Evolutionary conservation across 2,888 invertebrate genomes (phyloP).

Genomic region (Lasioglossum calceatum): DNA sequence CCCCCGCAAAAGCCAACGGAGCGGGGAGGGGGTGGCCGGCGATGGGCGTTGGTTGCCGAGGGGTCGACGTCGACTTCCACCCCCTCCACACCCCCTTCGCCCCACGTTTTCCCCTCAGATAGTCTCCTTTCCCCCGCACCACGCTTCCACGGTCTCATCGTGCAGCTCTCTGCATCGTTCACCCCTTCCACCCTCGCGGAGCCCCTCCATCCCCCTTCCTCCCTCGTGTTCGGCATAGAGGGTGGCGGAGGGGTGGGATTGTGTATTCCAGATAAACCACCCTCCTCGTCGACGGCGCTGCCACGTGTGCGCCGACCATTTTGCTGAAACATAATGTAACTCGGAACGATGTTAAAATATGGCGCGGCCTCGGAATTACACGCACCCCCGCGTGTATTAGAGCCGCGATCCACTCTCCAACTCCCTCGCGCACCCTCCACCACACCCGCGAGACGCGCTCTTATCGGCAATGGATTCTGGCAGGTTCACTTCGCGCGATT

Average conservation of each 20-base stretch:
- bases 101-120: slow-evolving; percentile 42
- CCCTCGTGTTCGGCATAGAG: slow-evolving; percentile 37
- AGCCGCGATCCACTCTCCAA: slow-evolving; percentile 55
- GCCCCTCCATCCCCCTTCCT: background rate
- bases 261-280: slow-evolving; percentile 83
- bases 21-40: slow-evolving; percentile 68
- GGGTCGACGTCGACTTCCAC: slow-evolving; percentile 71
- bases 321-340: slow-evolving; percentile 82
- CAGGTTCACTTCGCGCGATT: slow-evolving; percentile 68
- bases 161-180: background rate
- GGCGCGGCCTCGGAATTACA: slow-evolving; percentile 76
- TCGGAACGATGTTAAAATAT: slow-evolving; percentile 81
- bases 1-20: slow-evolving; percentile 77
- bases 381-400: slow-evolving; percentile 74
- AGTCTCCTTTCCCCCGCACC: slow-evolving; percentile 29
- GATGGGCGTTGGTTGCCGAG: slow-evolving; percentile 80
- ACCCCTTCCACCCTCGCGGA: slow-evolving; percentile 6
- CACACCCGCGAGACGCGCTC: slow-evolving; percentile 18
- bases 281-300: slow-evolving; percentile 75
- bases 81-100: slow-evolving; percentile 36
- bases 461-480: slow-evolving; percentile 69
- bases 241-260: slow-evolving; percentile 74
- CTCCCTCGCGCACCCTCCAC: slow-evolving; percentile 4
- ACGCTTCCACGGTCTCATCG: background rate
- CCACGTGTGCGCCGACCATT: slow-evolving; percentile 83